Conservation (phyloP, 2,113 vertebrate species). For the Clarias gariepinus region DNA sequence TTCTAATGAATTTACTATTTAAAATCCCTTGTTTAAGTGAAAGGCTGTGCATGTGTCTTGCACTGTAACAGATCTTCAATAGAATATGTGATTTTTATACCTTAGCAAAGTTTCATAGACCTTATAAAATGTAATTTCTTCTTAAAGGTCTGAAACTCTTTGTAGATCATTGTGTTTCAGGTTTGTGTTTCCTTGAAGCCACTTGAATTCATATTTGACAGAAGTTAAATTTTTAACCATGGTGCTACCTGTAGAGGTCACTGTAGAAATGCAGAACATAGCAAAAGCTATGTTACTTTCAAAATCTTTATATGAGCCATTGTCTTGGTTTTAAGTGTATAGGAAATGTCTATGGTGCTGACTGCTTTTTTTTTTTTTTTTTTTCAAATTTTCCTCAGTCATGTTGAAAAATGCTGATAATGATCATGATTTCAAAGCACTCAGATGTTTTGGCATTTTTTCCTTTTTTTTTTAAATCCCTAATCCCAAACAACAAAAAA, state of each 20-base stretch:
- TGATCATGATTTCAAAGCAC: slow-evolving; percentile 43
- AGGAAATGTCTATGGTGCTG: slow-evolving; percentile 72
- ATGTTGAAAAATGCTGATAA: slow-evolving; percentile 22
- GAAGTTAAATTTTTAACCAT: slow-evolving; percentile 39
- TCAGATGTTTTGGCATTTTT: slow-evolving; percentile 46
- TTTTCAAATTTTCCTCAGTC: slow-evolving; percentile 56
- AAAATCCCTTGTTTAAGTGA: slow-evolving; percentile 11
- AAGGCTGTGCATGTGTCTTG: slow-evolving; percentile 15
- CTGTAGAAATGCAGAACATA: slow-evolving; percentile 64
- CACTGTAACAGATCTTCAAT: slow-evolving; percentile 29
- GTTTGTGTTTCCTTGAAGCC: slow-evolving; percentile 29
- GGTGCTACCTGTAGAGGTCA: slow-evolving; percentile 63
- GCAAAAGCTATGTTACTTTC: slow-evolving; percentile 59
- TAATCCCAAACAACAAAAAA: slow-evolving; percentile 57
- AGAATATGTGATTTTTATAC: slow-evolving; percentile 29
- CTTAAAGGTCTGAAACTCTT: slow-evolving; percentile 4
- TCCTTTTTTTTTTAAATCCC: slow-evolving; percentile 22
- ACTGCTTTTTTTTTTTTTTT: slow-evolving; percentile 48
- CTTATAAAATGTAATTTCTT: slow-evolving; percentile 3
- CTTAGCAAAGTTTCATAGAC: slow-evolving; percentile 13
- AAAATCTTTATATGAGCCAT: slow-evolving; percentile 64
- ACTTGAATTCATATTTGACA: slow-evolving; percentile 23
- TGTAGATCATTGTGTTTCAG: slow-evolving; percentile 8
- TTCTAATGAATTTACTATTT: background rate
- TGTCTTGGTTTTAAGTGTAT: slow-evolving; percentile 58